Evolutionary conservation across 2,888 invertebrate species (phyloP).

Genomic region (Capitulum mitella): DNA sequence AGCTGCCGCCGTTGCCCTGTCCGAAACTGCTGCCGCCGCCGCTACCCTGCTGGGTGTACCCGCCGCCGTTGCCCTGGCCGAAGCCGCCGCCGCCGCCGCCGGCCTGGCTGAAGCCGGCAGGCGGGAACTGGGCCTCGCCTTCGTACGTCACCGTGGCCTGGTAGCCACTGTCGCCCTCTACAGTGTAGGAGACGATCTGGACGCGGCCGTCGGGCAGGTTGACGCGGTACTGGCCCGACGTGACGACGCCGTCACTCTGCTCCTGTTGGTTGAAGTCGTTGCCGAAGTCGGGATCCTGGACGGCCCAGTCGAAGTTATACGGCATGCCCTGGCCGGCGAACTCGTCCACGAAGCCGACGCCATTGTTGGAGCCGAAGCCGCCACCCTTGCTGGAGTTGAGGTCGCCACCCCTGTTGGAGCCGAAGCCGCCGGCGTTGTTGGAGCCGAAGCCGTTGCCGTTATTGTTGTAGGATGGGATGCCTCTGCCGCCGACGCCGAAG

Average conservation of each 20-base stretch:
- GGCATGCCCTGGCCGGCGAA: slow-evolving; percentile 16
- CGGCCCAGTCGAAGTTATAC: slow-evolving; percentile 24
- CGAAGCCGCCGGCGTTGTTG: not conserved
- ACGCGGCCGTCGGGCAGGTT: slow-evolving; percentile 28
- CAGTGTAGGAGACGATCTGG: slow-evolving; percentile 28
- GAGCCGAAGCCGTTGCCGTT: not conserved
- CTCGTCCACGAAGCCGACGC: not conserved
- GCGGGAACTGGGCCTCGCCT: slow-evolving; percentile 26
- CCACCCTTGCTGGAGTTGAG: not conserved
- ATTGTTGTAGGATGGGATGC: not conserved
- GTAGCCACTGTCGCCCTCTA: slow-evolving; percentile 24
- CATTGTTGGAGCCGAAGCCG: not conserved
- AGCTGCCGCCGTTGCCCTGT: not conserved
- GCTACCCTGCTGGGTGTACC: too few species aligned
- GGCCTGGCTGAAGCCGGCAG: not conserved
- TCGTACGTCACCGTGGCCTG: slow-evolving; percentile 25
- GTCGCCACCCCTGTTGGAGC: too few species aligned
- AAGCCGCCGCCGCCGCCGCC: not conserved
- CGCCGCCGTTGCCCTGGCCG: not conserved
- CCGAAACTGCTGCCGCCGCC: not conserved
- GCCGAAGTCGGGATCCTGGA: slow-evolving; percentile 26
- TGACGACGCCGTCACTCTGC: slow-evolving; percentile 23
- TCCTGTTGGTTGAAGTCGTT: slow-evolving; percentile 27
- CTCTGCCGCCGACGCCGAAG: not conserved
- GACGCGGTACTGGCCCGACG: slow-evolving; percentile 23